Conservation (phyloP, 1,140 invertebrate genomes). For the Aphaenogaster rudis region DNA sequence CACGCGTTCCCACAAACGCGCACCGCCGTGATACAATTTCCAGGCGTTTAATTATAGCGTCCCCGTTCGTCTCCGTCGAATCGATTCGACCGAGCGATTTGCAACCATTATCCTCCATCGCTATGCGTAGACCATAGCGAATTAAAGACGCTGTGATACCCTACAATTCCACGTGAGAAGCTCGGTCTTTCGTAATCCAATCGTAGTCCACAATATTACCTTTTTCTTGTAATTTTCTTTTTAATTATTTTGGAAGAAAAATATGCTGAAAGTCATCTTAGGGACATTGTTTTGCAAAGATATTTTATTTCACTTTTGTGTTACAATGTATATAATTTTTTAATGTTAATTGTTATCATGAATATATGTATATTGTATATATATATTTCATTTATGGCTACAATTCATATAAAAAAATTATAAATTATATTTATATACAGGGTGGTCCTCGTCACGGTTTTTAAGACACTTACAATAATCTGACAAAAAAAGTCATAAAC, state of each 20-base stretch:
- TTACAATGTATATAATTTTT: neutral
- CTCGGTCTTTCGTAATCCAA: neutral
- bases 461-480: no score
- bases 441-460: no score
- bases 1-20: conserved; percentile 40
- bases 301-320: conserved; percentile 7
- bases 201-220: neutral
- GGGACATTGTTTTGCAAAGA: neutral
- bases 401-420: no score
- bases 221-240: neutral
- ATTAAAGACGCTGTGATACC: neutral
- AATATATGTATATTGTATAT: neutral
- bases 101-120: conserved; percentile 36
- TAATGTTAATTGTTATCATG: neutral
- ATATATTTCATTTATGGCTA: no score
- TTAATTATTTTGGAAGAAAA: neutral
- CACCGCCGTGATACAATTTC: conserved; percentile 47
- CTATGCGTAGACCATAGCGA: neutral
- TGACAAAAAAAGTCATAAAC: no score
- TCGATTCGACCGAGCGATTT: conserved; percentile 48
- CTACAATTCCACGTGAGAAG: neutral
- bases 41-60: conserved; percentile 49
- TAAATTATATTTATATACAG: neutral
- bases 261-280: neutral
- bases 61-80: neutral